These are phyloP conservation scores for Barnardius zonarius DNA, from an alignment of 2,113 vertebrate species.

Conservation along the genomic window DNA sequence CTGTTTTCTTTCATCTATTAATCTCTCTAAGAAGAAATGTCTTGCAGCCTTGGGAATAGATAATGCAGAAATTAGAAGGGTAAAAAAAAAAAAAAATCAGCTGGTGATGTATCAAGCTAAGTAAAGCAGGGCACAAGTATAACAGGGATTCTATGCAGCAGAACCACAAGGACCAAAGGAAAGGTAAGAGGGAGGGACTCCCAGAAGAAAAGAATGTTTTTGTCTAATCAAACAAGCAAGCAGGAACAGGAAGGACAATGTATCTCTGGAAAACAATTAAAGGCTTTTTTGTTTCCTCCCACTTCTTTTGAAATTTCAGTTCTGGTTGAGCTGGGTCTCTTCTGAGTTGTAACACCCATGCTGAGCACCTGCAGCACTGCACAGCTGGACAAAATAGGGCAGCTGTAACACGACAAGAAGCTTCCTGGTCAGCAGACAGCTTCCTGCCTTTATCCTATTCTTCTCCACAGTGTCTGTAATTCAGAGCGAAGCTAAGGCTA, in stretches of 20 bases:
- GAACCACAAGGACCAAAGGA: background rate
- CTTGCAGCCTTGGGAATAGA: slow-evolving; percentile 8
- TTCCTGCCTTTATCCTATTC: slow-evolving; percentile 1
- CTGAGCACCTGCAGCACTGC: slow-evolving; percentile 2
- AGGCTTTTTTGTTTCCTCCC: background rate
- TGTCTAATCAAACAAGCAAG: background rate
- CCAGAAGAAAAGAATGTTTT: background rate
- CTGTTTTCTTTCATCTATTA: slow-evolving; percentile 16
- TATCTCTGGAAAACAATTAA: background rate
- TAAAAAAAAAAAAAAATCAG: background rate
- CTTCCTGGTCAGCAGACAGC: slow-evolving; percentile 14
- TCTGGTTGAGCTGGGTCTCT: background rate
- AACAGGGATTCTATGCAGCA: background rate
- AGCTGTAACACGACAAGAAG: background rate
- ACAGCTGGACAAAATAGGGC: background rate
- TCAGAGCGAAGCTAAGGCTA: background rate
- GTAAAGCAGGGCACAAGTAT: slow-evolving; percentile 17
- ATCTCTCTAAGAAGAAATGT: slow-evolving; percentile 12
- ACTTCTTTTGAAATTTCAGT: background rate
- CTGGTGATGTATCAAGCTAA: background rate
- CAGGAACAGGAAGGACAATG: background rate
- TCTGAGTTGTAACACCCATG: background rate
- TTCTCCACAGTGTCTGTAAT: background rate
- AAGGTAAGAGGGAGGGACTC: background rate
- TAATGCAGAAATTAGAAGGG: slow-evolving; percentile 29